Base-by-base conservation (phyloP, 2,113 vertebrate genomes). In the Callionymus lyra region DNA sequence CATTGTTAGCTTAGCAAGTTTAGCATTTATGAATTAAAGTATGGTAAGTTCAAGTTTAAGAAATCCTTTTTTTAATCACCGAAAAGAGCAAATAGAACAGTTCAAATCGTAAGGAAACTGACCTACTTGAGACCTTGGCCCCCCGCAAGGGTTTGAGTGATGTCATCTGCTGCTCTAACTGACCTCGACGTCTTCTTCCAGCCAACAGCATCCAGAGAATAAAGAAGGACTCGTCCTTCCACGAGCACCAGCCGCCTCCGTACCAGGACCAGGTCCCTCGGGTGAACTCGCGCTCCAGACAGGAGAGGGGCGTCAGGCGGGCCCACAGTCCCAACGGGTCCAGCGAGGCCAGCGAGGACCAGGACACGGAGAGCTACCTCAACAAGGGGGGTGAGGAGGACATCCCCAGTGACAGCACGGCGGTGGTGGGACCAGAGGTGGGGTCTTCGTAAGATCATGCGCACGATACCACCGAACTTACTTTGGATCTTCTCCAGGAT, bases 371-470 rank as follows among this genome's bases (percentile, higher is more conserved):
- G 71, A 91, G 89, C 70, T 92, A 89, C 64, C 86, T 86, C 65
- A 91, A 91, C 67, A 97, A 96, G 78, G 90, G 80, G 42, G 93
- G 86, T 0, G 93, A 95, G 65, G 94, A 98, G 74, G 94, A 97
- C 45, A 89, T 90, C 15, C 92, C 93, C 0, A 98, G 93, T 12
- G 93, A 97, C 67, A 97, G 94, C 83, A 97, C 93, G 0, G 91
- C 91, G 0, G 89, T 94, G 43, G 85, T 97, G 63, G 93, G 93
- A 44, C 90, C 87, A 9, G 93, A 97, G 86, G 94, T 97, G 79
- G 18, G 51, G 2, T 6, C 8, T 17, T 37, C 4, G 12, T 19
- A 10, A 12, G 14, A 38, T 12, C 11, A 12, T n/a, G 15, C 2
- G 40, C 10, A 13, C 14, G 13, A 9, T 42, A 8, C n/a, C n/a